Evolutionary conservation across 2,797 vertebrate genomes (phyloP), one percentile per base, ranked within the genome.

Genomic region (Gallirallus australis): DNA sequence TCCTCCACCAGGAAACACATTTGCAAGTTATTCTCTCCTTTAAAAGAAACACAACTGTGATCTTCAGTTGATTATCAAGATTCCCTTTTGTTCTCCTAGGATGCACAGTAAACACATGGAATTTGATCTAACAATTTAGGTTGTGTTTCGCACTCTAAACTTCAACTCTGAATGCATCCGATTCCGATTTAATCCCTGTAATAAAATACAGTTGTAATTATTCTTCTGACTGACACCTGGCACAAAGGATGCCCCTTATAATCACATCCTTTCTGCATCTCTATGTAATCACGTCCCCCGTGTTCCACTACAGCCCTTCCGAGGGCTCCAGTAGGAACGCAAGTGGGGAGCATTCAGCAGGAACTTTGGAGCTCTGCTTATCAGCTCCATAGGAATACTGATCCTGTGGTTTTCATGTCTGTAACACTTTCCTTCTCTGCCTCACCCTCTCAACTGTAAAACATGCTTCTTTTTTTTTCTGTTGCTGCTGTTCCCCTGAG

Each of bases 371-470:
- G 90, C 76, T 92, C 81, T 89, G 93, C 91, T 97, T 94, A 94
- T 94, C 95, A 93, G 94, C 96, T 86, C 94, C 68, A 60, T 52
- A 94, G 91, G 90, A 97, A 95, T 63, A 79, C 65, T 25, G 33
- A 93, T 86, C 68, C 86, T 82, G 83, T 70, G 93, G 94, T 95
- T 98, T 97, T 98, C 95, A 95, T 95, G 94, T 96, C 90, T 81
- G 65, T 69, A 97, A 97, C 89, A 97, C 96, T 97, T 97, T 97
- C 97, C 91, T 97, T 97, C 95, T 96, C 48, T 94, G 87, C 92
- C 93, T 97, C 93, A 96, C 88, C 94, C 95, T 97, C 94, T 95
- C 82, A 71, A 97, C 83, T 97, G 90, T 92, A 96, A 94, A 97
- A 92, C 28, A 20, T 47, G 12, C 21, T 47, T 18, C 45, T 92